phyloP scores from a whole-genome alignment of 92 coral and sea anemone species.

The Metridium senile region DNA sequence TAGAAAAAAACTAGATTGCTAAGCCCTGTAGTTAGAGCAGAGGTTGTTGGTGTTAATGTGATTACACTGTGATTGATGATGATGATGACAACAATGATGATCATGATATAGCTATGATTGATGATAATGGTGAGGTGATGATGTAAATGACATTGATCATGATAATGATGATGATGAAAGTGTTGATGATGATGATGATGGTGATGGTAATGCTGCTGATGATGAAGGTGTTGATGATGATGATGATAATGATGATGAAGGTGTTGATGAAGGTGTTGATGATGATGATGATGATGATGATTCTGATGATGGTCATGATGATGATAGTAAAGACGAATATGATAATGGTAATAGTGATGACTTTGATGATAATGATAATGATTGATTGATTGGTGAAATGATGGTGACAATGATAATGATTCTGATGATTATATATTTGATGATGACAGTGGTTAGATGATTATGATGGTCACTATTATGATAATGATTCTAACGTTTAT shows the following conservation, averaged over 20 bases:
- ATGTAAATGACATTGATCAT: neutral
- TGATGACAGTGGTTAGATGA: neutral
- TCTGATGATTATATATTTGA: neutral
- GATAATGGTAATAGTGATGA: no score
- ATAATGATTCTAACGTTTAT: neutral
- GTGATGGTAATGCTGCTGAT: neutral
- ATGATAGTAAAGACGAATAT: no score
- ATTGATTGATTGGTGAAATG: neutral
- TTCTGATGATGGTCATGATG: no score
- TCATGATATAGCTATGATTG: neutral
- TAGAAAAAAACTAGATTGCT: no score
- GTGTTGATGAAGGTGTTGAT: neutral
- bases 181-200: slow-evolving; percentile 1
- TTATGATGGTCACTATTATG: neutral
- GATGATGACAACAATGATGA: neutral
- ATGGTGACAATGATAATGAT: neutral
- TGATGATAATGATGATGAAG: neutral
- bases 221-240: neutral
- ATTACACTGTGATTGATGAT: neutral
- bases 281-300: no score
- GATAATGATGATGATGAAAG: neutral
- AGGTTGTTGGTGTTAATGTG: neutral
- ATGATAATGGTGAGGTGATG: slow-evolving; percentile 1
- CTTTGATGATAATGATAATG: neutral
- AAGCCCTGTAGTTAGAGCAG: no score